phyloP scores from a whole-genome alignment of 2,113 vertebrate species.

The Conger conger region DNA sequence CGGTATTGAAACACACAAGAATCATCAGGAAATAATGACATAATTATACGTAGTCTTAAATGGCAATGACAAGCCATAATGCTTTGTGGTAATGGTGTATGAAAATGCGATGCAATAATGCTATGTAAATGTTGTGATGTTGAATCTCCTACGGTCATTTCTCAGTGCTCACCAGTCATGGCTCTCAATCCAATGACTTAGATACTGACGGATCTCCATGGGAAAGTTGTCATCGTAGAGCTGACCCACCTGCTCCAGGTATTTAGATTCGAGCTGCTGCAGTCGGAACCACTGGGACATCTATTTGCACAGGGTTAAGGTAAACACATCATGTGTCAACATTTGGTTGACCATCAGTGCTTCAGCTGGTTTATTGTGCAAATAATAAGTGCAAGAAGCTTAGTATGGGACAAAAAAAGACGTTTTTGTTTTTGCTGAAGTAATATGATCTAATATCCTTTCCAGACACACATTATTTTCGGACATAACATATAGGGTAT shows the following conservation, averaged over 20 bases:
- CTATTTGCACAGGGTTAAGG: constrained; percentile 38
- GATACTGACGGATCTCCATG: constrained; percentile 84
- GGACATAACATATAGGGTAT: no score
- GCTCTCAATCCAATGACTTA: constrained; percentile 82
- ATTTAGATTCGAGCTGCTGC: constrained; percentile 78
- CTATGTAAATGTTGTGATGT: background rate
- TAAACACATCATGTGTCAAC: constrained; percentile 3
- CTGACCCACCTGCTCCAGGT: constrained; percentile 79
- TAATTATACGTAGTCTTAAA: no score
- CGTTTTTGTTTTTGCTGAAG: no score
- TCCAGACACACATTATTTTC: no score
- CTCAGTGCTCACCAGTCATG: constrained; percentile 90
- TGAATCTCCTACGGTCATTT: background rate
- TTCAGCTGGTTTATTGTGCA: no score
- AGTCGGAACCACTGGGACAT: constrained; percentile 91
- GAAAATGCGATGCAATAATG: background rate
- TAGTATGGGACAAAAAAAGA: no score
- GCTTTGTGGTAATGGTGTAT: background rate
- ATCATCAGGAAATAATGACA: no score
- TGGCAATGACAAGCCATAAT: background rate
- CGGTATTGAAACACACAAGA: no score
- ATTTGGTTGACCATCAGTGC: no score
- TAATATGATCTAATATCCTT: no score
- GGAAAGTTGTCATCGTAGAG: constrained; percentile 84
- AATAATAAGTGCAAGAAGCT: no score